Percentiles rank a stretch among this genome's conserved stretches.
These are phyloP conservation scores for Luffia ferchaultella DNA, from an alignment of 2,888 invertebrate genomes.

Conservation along the genomic window DNA sequence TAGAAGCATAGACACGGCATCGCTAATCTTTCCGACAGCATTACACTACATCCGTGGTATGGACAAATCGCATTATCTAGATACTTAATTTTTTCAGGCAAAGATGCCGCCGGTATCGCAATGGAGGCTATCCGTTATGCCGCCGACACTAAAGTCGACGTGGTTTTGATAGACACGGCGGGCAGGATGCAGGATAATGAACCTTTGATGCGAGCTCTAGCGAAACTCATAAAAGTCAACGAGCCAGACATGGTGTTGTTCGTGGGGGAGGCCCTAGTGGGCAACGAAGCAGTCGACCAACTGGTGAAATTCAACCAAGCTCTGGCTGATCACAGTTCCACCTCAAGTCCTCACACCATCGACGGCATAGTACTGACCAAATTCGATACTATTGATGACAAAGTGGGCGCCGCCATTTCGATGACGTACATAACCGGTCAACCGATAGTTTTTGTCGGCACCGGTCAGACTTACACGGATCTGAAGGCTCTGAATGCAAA, in stretches of 20 bases:
- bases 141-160: slow-evolving; percentile 81
- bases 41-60: no score
- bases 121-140: slow-evolving; percentile 96
- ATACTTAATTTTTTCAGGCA: slow-evolving; percentile 71
- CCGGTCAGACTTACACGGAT: slow-evolving; percentile 99
- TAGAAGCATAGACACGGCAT: no score
- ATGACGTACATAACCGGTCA: slow-evolving; percentile 99
- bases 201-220: slow-evolving; percentile 96
- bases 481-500: slow-evolving; percentile 95
- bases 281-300: slow-evolving; percentile 99
- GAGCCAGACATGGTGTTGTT: slow-evolving; percentile 98
- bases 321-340: slow-evolving; percentile 88
- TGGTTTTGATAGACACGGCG: slow-evolving; percentile 98
- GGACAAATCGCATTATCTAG: no score
- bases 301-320: slow-evolving; percentile 98
- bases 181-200: slow-evolving; percentile 99
- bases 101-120: slow-evolving; percentile 98
- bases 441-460: slow-evolving; percentile 98
- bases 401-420: slow-evolving; percentile 98
- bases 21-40: no score
- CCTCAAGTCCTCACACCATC: slow-evolving; percentile 86
- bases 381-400: slow-evolving; percentile 99
- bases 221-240: slow-evolving; percentile 96
- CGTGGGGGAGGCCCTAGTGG: slow-evolving; percentile 99
- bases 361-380: slow-evolving; percentile 99